phyloP scores from a whole-genome alignment of 2,888 invertebrate genomes.

The Sceliomorpha sp. region DNA sequence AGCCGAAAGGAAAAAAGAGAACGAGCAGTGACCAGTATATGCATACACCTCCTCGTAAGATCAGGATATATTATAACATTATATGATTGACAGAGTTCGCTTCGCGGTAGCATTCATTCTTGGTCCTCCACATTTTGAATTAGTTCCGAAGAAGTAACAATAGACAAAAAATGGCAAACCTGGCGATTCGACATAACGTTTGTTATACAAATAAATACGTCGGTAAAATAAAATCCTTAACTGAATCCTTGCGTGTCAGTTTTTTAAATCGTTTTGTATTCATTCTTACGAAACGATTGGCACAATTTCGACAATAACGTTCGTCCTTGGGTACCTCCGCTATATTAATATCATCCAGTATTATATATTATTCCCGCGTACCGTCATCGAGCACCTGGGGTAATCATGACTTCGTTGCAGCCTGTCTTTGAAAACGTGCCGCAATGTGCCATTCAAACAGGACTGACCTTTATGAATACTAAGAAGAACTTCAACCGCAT shows the following conservation, averaged over 20 bases:
- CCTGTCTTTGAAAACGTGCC: slow-evolving; percentile 43
- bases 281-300: slow-evolving; percentile 5
- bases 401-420: slow-evolving; percentile 30
- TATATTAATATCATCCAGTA: slow-evolving; percentile 12
- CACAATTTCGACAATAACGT: slow-evolving; percentile 13
- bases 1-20: slow-evolving; percentile 62
- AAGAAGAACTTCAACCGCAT: slow-evolving; percentile 55
- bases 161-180: too few species aligned
- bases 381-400: slow-evolving; percentile 42
- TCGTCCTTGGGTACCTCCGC: slow-evolving; percentile 26
- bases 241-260: too few species aligned
- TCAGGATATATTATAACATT: slow-evolving; percentile 61
- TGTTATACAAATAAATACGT: too few species aligned
- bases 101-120: too few species aligned
- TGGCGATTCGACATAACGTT: too few species aligned
- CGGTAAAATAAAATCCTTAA: too few species aligned
- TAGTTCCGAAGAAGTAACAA: too few species aligned
- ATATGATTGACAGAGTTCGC: slow-evolving; percentile 56
- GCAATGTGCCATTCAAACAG: slow-evolving; percentile 50
- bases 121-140: too few species aligned
- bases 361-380: slow-evolving; percentile 37
- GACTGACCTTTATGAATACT: slow-evolving; percentile 75
- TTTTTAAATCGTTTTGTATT: too few species aligned
- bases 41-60: slow-evolving; percentile 54
- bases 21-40: slow-evolving; percentile 57